Evolutionary conservation across 2,888 invertebrate species (phyloP).

Genomic region (Euzophera pinguis): DNA sequence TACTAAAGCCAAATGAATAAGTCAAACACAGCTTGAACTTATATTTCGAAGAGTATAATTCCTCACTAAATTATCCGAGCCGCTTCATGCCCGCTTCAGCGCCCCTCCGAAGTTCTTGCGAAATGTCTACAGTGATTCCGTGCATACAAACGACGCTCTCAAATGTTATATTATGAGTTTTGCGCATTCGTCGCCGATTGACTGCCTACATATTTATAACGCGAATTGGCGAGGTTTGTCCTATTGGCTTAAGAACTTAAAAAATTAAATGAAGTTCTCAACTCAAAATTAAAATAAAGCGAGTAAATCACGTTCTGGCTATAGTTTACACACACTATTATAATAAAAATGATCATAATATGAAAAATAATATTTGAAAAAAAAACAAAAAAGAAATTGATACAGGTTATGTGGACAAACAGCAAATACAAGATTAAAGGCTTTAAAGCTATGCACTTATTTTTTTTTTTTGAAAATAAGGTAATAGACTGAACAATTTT

Average conservation of each 20-base stretch:
- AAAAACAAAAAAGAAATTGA: too few species aligned
- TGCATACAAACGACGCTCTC: conserved; percentile 78
- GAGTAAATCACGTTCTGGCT: too few species aligned
- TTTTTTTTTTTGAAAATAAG: too few species aligned
- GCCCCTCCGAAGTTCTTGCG: conserved; percentile 59
- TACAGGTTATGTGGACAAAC: too few species aligned
- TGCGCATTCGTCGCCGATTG: conserved; percentile 64
- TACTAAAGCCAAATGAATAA: neutral
- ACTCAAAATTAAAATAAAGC: too few species aligned
- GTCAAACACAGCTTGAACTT: neutral
- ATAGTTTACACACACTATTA: too few species aligned
- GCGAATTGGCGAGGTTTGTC: conserved; percentile 28
- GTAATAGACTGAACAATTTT: too few species aligned
- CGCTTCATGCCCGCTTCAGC: conserved; percentile 64
- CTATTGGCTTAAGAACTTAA: neutral
- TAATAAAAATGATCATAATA: too few species aligned
- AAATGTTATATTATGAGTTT: conserved; percentile 69
- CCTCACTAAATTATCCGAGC: conserved; percentile 68
- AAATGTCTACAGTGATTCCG: conserved; percentile 80
- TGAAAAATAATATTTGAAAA: too few species aligned
- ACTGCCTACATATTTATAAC: conserved; percentile 34
- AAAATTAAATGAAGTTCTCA: too few species aligned
- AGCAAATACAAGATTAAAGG: too few species aligned
- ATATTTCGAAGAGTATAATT: conserved; percentile 48
- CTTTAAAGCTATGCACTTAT: too few species aligned